Conservation (phyloP, 37 sponge, comb jelly and placozoan species). For the Aplysina aerophoba region DNA sequence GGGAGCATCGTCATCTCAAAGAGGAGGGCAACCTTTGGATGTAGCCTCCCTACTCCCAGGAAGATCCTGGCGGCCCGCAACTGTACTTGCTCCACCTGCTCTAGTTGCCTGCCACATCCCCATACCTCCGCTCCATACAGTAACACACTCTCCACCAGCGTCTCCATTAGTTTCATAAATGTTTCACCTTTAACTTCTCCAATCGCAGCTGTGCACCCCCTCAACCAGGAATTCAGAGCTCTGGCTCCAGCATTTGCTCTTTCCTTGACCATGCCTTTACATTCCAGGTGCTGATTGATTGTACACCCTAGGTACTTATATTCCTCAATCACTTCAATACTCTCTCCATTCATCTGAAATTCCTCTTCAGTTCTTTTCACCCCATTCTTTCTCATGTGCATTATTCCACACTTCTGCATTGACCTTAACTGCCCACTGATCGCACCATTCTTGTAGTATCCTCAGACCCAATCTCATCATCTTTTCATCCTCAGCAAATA, state of each 20-base stretch:
- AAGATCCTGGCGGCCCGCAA: not conserved
- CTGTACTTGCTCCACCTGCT: not conserved
- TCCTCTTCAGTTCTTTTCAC: not conserved
- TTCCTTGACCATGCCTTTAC: too few relatives aligned
- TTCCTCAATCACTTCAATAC: too few relatives aligned
- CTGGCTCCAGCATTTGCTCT: too few relatives aligned
- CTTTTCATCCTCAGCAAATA: not conserved
- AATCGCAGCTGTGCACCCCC: too few relatives aligned
- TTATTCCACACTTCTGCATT: conserved; percentile 11
- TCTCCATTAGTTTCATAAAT: not conserved
- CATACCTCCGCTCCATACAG: conserved; percentile 11
- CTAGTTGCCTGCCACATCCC: not conserved
- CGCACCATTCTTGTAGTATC: conserved; percentile 15
- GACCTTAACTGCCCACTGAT: not conserved
- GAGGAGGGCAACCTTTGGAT: not conserved
- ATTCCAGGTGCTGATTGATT: too few relatives aligned
- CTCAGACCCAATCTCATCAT: not conserved
- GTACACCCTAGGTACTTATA: too few relatives aligned
- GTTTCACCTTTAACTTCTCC: not conserved
- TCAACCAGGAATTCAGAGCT: too few relatives aligned
- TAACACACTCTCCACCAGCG: not conserved
- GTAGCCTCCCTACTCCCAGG: not conserved
- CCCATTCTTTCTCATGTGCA: conserved; percentile 6
- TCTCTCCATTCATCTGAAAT: not conserved
- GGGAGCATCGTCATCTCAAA: not conserved